Evolutionary conservation across 1,140 invertebrate genomes (phyloP).

Genomic region (Hyles vespertilio): DNA sequence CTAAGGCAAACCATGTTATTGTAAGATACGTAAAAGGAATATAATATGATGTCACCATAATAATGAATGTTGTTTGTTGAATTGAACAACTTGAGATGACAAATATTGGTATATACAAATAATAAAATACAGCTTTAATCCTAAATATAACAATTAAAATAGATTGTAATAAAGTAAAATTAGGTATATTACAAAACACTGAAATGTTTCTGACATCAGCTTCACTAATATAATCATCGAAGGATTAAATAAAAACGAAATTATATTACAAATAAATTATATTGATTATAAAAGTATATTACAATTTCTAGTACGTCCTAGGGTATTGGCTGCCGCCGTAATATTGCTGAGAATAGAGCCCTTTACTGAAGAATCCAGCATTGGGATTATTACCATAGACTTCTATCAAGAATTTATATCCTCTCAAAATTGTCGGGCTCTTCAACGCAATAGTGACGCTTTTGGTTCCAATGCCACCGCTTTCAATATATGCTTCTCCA

Average conservation of each 20-base stretch:
- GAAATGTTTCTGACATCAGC: background rate
- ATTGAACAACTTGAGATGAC: too few relatives aligned
- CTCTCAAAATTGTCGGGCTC: conserved; percentile 56
- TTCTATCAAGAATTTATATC: conserved; percentile 60
- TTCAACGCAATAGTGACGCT: conserved; percentile 51
- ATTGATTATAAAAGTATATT: conserved; percentile 1
- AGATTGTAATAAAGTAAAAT: too few relatives aligned
- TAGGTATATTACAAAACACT: too few relatives aligned
- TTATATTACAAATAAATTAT: conserved; percentile 7
- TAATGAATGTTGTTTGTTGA: too few relatives aligned
- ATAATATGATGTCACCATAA: too few relatives aligned
- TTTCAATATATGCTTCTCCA: conserved; percentile 49
- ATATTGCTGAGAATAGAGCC: conserved; percentile 21
- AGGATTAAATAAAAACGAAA: too few relatives aligned
- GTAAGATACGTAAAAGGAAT: too few relatives aligned
- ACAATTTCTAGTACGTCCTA: conserved; percentile 36
- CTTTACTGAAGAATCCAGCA: conserved; percentile 35
- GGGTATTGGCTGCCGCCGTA: conserved; percentile 37
- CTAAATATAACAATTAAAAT: too few relatives aligned
- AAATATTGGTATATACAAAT: too few relatives aligned
- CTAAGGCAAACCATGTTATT: too few relatives aligned
- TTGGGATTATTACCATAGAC: conserved; percentile 46
- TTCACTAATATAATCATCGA: too few relatives aligned
- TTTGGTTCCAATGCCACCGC: conserved; percentile 50
- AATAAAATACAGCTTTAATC: too few relatives aligned